Conservation (phyloP, 2,113 vertebrate species). For the Anser brachyrhynchus region DNA sequence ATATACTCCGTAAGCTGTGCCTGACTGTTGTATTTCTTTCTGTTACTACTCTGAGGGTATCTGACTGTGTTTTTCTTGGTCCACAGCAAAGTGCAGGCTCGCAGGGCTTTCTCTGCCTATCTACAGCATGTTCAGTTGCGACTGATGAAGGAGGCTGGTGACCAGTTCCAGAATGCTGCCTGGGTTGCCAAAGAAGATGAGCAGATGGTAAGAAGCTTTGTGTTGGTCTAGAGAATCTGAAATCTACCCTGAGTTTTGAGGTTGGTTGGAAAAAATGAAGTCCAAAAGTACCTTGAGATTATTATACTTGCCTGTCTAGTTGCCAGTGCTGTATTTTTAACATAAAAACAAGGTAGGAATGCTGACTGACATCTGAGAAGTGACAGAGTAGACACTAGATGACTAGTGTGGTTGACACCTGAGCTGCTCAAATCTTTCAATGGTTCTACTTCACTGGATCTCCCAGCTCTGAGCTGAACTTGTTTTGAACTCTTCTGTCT, state of each 20-base stretch:
- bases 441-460: neutral
- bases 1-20: neutral
- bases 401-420: neutral
- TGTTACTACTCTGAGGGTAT: neutral
- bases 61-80: constrained; percentile 7
- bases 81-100: constrained; percentile 93
- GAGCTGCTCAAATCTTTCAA: neutral
- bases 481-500: neutral
- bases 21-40: neutral
- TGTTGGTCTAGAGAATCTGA: neutral
- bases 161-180: constrained; percentile 72
- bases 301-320: neutral
- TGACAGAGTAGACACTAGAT: neutral
- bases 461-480: neutral
- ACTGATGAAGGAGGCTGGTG: constrained; percentile 82
- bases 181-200: constrained; percentile 88
- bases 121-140: constrained; percentile 90
- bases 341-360: neutral
- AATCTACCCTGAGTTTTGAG: neutral
- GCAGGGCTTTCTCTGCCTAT: constrained; percentile 92
- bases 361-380: neutral
- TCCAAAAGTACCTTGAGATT: neutral
- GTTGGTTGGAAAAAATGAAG: neutral
- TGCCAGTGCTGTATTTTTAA: neutral
- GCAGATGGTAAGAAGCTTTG: constrained; percentile 88